Evolutionary conservation across 2,113 vertebrate genomes (phyloP).

Genomic region (Micromys minutus): DNA sequence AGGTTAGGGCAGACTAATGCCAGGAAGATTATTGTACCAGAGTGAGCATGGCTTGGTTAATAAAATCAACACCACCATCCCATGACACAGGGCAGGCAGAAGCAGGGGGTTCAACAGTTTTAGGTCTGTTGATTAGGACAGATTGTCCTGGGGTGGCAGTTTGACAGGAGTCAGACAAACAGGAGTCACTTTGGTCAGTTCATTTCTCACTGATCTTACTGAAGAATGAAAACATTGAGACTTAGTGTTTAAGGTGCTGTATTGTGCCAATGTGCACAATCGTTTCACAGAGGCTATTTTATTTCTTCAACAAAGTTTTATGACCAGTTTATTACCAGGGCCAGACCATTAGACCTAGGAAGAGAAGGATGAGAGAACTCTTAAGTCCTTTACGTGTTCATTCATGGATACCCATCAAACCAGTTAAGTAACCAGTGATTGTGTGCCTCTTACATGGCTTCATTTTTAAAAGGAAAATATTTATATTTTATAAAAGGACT

Average conservation of each 20-base stretch:
- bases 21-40: neutral
- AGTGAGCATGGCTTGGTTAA: neutral
- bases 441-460: neutral
- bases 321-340: neutral
- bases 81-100: neutral
- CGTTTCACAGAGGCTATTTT: neutral
- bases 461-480: neutral
- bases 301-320: neutral
- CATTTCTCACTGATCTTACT: neutral
- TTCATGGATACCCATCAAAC: neutral
- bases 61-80: neutral
- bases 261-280: neutral
- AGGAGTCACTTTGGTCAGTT: neutral
- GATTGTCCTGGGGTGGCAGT: neutral
- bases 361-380: neutral
- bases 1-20: neutral
- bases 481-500: neutral
- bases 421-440: neutral
- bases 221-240: neutral
- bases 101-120: neutral
- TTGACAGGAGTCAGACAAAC: neutral
- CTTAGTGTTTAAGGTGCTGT: neutral
- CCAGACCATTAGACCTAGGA: neutral
- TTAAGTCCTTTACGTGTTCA: neutral
- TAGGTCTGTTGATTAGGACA: neutral